Percentiles rank a stretch among this genome's conserved stretches.
Conservation (phyloP, 2,888 invertebrate genomes). For the Salticus scenicus region DNA sequence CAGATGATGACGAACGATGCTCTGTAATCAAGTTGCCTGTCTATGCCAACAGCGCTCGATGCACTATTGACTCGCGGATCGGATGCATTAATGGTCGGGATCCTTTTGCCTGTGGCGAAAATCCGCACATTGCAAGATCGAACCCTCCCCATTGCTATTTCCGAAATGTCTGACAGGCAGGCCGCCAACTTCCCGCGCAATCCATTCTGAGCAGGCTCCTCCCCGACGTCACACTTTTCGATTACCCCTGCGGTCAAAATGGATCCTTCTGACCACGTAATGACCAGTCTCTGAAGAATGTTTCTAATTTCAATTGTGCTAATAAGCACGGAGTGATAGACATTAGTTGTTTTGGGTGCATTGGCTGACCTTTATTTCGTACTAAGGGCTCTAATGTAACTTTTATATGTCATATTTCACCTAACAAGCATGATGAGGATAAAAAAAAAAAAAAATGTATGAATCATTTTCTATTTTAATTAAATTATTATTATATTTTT, state of each 20-base stretch:
- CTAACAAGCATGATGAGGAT: too few relatives aligned
- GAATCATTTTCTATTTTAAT: too few relatives aligned
- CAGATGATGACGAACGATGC: constrained; percentile 69
- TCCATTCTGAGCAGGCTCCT: constrained; percentile 6
- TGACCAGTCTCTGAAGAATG: constrained; percentile 19
- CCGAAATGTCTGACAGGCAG: not conserved
- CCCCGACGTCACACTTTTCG: not conserved
- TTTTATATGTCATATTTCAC: too few relatives aligned
- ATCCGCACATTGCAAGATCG: constrained; percentile 34
- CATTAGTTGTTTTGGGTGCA: too few relatives aligned
- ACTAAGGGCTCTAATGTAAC: too few relatives aligned
- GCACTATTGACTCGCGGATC: constrained; percentile 64
- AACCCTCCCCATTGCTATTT: constrained; percentile 7
- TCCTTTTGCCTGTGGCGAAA: constrained; percentile 41
- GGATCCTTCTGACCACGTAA: not conserved
- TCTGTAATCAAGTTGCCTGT: constrained; percentile 67
- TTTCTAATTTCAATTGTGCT: not conserved
- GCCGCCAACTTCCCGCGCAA: not conserved
- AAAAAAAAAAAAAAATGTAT: too few relatives aligned
- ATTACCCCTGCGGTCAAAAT: constrained; percentile 20
- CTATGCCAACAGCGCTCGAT: constrained; percentile 48
- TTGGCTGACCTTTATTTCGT: too few relatives aligned
- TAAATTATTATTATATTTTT: too few relatives aligned
- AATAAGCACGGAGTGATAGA: not conserved
- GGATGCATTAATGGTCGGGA: constrained; percentile 53